Conservation (phyloP, 2,113 vertebrate species). For the Pelodiscus sinensis region DNA sequence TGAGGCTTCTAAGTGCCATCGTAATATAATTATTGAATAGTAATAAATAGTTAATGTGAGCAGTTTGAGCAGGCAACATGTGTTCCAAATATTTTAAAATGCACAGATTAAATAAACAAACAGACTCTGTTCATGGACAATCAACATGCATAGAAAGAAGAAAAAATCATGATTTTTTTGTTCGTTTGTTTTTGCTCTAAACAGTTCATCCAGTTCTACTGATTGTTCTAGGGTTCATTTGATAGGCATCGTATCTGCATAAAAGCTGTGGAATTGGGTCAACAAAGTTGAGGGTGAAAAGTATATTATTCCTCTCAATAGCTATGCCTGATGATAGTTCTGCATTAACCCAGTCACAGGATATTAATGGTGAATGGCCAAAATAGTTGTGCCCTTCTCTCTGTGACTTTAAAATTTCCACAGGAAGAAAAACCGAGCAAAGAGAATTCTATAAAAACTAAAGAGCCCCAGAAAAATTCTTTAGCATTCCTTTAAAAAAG, state of each 20-base stretch:
- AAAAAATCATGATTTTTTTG: neutral
- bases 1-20: neutral
- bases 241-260: neutral
- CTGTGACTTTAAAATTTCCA: neutral
- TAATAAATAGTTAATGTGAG: neutral
- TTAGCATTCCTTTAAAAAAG: slow-evolving; percentile 26
- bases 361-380: neutral
- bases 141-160: accelerated
- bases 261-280: neutral
- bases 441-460: neutral
- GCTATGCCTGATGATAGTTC: neutral
- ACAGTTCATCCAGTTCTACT: neutral
- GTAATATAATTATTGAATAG: neutral
- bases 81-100: neutral
- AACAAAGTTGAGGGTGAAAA: neutral
- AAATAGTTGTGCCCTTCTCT: neutral
- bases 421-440: neutral
- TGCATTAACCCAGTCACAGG: neutral
- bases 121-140: neutral
- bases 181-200: neutral
- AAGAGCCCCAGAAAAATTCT: neutral
- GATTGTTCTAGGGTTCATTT: neutral
- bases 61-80: neutral
- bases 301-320: neutral
- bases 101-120: neutral